Conservation (phyloP, 2,113 vertebrate genomes). For the Prietella phreatophila region DNA sequence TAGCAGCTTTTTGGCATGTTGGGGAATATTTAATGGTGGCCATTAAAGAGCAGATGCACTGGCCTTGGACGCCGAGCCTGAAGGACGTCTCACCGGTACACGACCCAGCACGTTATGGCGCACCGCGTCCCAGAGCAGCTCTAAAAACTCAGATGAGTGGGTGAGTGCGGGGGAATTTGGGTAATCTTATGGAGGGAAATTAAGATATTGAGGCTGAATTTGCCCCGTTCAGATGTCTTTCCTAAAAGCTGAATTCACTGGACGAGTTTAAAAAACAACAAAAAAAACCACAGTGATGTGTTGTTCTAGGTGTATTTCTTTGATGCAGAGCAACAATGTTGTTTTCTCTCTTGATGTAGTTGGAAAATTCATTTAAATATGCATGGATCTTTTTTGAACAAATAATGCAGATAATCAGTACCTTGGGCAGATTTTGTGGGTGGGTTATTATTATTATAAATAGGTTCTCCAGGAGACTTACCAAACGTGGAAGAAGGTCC, state of each 20-base stretch:
- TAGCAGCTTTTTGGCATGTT: slow-evolving; percentile 50
- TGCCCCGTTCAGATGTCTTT: background rate
- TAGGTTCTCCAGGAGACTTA: background rate
- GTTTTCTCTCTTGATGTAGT: background rate
- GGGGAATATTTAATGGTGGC: slow-evolving; percentile 55
- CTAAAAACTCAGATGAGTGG: slow-evolving; percentile 23
- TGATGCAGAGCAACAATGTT: background rate
- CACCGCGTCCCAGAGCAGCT: slow-evolving; percentile 24
- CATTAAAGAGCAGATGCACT: slow-evolving; percentile 61
- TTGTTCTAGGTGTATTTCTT: background rate
- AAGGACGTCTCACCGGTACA: slow-evolving; percentile 58
- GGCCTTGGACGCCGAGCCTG: slow-evolving; percentile 52
- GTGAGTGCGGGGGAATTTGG: background rate
- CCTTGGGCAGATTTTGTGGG: background rate
- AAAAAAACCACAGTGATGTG: background rate
- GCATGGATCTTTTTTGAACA: background rate
- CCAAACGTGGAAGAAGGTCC: background rate
- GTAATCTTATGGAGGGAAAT: background rate
- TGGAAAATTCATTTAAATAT: background rate
- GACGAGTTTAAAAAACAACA: background rate
- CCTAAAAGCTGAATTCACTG: background rate
- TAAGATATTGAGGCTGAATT: background rate
- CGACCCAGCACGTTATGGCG: slow-evolving; percentile 27
- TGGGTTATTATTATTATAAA: background rate
- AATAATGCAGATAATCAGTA: background rate